Conservation (phyloP, 2,797 vertebrate genomes). For the Leptoclinus maculatus region DNA sequence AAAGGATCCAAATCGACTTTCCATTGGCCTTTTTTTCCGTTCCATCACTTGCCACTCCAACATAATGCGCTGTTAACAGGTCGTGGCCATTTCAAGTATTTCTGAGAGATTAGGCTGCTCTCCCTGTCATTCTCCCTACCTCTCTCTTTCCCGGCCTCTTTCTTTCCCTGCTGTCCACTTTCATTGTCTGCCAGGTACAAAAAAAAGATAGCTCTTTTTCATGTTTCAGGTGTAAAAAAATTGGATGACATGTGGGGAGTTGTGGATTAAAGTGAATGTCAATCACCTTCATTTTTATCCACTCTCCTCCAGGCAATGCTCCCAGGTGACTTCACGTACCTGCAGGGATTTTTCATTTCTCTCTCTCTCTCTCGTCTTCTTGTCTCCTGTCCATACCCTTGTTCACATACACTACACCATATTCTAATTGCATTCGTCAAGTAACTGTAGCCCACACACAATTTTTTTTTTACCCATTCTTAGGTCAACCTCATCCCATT, state of each 20-base stretch:
- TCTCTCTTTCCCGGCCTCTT: conserved; percentile 18
- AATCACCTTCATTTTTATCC: conserved; percentile 77
- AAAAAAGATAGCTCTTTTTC: conserved; percentile 41
- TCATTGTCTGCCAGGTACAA: conserved; percentile 49
- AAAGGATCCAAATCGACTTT: background rate
- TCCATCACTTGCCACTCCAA: background rate
- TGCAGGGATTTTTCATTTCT: conserved; percentile 63
- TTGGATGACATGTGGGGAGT: conserved; percentile 73
- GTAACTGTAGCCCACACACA: conserved; percentile 33
- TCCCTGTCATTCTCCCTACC: conserved; percentile 29
- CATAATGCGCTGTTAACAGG: background rate
- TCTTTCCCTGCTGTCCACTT: conserved; percentile 52
- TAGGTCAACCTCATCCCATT: conserved; percentile 24
- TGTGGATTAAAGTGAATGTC: conserved; percentile 78
- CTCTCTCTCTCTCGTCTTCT: conserved; percentile 32
- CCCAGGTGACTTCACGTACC: conserved; percentile 67
- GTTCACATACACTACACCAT: conserved; percentile 46
- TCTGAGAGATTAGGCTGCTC: background rate
- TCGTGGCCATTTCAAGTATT: background rate
- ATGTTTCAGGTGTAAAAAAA: conserved; percentile 67
- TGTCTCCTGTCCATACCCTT: conserved; percentile 40
- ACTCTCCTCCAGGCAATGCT: conserved; percentile 61
- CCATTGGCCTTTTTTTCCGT: background rate
- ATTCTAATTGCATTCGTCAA: conserved; percentile 65
- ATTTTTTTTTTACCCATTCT: conserved; percentile 50